Conservation (phyloP, 2,113 vertebrate species). For the Aviceda subcristata region DNA sequence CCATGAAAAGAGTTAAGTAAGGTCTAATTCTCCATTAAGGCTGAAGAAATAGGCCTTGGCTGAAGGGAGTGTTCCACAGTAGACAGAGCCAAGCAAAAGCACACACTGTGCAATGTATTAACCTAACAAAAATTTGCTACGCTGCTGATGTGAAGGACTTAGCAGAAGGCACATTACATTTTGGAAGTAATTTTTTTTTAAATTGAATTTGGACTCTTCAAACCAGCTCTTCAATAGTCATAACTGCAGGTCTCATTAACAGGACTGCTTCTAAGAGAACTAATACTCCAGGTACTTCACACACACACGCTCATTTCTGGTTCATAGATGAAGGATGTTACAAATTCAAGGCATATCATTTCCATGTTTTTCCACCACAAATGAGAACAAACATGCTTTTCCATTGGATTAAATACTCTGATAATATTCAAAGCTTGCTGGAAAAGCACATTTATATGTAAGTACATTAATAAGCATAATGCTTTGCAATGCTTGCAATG, state of each 20-base stretch:
- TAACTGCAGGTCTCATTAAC: slow-evolving; percentile 11
- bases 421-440: not conserved
- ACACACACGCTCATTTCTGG: not conserved
- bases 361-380: not conserved
- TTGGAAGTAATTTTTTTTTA: not conserved
- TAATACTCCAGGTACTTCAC: slow-evolving; percentile 19
- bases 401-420: not conserved
- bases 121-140: not conserved
- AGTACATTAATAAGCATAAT: not conserved
- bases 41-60: slow-evolving; percentile 29
- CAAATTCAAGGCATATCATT: not conserved
- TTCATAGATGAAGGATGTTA: not conserved
- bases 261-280: not conserved
- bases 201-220: slow-evolving; percentile 9
- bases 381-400: not conserved
- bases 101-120: not conserved
- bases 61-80: not conserved
- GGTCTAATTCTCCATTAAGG: slow-evolving; percentile 28
- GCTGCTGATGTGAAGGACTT: not conserved
- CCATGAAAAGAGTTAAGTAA: slow-evolving; percentile 8
- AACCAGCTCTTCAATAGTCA: slow-evolving; percentile 15
- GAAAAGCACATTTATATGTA: not conserved
- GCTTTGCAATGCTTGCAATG: not conserved
- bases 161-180: not conserved
- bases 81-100: slow-evolving; percentile 31